Evolutionary conservation across 1,140 invertebrate species (phyloP).

Genomic region (Sinonovacula constricta): DNA sequence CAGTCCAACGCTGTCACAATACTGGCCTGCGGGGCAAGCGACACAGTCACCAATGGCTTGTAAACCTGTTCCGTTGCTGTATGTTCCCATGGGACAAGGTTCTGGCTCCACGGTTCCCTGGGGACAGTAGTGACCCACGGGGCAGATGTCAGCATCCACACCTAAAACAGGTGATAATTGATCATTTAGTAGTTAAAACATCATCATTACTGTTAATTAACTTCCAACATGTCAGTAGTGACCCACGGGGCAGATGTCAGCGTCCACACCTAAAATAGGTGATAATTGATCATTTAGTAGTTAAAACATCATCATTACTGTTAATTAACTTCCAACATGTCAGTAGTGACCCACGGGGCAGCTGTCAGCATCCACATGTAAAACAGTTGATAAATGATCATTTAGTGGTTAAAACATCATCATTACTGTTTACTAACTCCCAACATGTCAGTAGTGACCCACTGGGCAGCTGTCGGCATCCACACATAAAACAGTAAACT

Average conservation of each 20-base stretch:
- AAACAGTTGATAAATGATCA: constrained; percentile 7
- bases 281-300: too few species aligned
- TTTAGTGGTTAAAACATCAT: too few species aligned
- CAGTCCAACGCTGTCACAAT: constrained; percentile 66
- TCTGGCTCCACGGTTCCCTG: constrained; percentile 65
- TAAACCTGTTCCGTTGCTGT: constrained; percentile 69
- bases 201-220: too few species aligned
- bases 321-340: constrained; percentile 64
- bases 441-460: constrained; percentile 70
- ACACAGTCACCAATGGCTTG: constrained; percentile 64
- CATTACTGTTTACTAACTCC: too few species aligned
- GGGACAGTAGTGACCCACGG: constrained; percentile 70
- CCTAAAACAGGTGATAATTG: constrained; percentile 49
- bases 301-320: too few species aligned
- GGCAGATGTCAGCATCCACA: constrained; percentile 73
- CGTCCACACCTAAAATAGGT: constrained; percentile 64
- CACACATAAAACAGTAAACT: constrained; percentile 55
- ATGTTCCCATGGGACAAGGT: constrained; percentile 71
- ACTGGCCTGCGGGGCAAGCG: constrained; percentile 67
- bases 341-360: constrained; percentile 74
- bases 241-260: constrained; percentile 72
- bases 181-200: too few species aligned
- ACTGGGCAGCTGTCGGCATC: constrained; percentile 74
- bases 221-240: constrained; percentile 70
- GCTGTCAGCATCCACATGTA: constrained; percentile 71